Conservation (phyloP, 2,888 invertebrate genomes). For the Acleris emargana region DNA sequence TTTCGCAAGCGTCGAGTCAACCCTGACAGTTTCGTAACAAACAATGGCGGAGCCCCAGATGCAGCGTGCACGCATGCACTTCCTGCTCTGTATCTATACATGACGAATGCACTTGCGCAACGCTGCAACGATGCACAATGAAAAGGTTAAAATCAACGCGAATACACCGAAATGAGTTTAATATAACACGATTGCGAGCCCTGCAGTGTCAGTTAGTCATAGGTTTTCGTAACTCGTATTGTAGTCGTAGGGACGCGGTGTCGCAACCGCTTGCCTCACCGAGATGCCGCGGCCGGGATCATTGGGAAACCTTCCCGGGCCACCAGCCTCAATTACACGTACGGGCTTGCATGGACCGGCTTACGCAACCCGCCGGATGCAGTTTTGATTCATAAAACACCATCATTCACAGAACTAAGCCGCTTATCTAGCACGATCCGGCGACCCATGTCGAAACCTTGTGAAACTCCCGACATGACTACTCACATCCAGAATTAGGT, state of each 20-base stretch:
- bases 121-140: slow-evolving; percentile 60
- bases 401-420: slow-evolving; percentile 32
- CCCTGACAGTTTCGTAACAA: slow-evolving; percentile 82
- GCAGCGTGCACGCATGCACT: slow-evolving; percentile 80
- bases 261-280: slow-evolving; percentile 78
- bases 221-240: slow-evolving; percentile 81
- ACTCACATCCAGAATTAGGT: slow-evolving; percentile 65
- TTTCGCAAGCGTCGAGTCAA: slow-evolving; percentile 80
- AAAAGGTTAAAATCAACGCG: slow-evolving; percentile 56
- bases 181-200: slow-evolving; percentile 54
- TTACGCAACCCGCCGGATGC: slow-evolving; percentile 68
- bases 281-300: slow-evolving; percentile 73
- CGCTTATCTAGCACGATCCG: slow-evolving; percentile 41
- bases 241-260: slow-evolving; percentile 80
- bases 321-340: slow-evolving; percentile 77
- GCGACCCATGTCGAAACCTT: slow-evolving; percentile 38
- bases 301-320: slow-evolving; percentile 80
- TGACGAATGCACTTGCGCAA: slow-evolving; percentile 73
- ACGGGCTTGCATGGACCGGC: slow-evolving; percentile 50
- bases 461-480: slow-evolving; percentile 39
- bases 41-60: slow-evolving; percentile 79
- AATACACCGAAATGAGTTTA: slow-evolving; percentile 24
- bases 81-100: slow-evolving; percentile 76
- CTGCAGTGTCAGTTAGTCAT: slow-evolving; percentile 70
- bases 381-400: slow-evolving; percentile 60